Conservation (phyloP, 1,140 invertebrate genomes). For the Anastatus disparis region DNA sequence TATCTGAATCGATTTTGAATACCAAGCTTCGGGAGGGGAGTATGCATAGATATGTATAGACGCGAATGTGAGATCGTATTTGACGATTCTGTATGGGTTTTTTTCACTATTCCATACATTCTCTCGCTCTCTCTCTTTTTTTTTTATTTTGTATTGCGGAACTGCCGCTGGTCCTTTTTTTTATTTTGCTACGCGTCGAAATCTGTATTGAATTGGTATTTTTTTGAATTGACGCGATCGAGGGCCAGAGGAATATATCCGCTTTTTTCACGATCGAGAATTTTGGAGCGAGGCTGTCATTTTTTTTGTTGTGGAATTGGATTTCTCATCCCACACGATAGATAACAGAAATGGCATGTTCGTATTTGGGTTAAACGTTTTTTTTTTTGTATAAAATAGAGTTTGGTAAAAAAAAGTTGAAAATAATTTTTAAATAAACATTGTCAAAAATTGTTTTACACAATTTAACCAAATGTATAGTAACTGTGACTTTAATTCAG, state of each 20-base stretch:
- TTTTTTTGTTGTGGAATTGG: constrained; percentile 12
- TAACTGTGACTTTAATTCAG: too few species aligned
- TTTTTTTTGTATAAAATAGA: not conserved
- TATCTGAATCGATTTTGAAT: constrained; percentile 40
- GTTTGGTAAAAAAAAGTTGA: too few species aligned
- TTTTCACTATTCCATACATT: not conserved
- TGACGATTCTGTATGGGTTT: not conserved
- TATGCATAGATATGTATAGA: too few species aligned
- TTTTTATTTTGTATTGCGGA: not conserved
- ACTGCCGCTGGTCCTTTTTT: not conserved
- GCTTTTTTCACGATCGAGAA: not conserved
- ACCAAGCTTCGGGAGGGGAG: constrained; percentile 9
- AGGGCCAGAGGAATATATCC: too few species aligned
- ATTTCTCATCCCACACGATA: not conserved
- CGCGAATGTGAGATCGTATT: constrained; percentile 12
- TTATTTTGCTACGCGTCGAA: not conserved
- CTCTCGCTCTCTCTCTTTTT: not conserved
- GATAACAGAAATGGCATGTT: not conserved
- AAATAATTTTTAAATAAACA: too few species aligned
- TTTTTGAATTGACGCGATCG: constrained; percentile 34
- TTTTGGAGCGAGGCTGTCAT: constrained; percentile 10
- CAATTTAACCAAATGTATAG: too few species aligned
- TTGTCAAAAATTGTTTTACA: too few species aligned
- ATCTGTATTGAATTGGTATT: constrained; percentile 37
- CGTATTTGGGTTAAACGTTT: not conserved